Conservation (phyloP, 37 sponge, comb jelly and placozoan genomes). For the Dysidea cf. avara region DNA sequence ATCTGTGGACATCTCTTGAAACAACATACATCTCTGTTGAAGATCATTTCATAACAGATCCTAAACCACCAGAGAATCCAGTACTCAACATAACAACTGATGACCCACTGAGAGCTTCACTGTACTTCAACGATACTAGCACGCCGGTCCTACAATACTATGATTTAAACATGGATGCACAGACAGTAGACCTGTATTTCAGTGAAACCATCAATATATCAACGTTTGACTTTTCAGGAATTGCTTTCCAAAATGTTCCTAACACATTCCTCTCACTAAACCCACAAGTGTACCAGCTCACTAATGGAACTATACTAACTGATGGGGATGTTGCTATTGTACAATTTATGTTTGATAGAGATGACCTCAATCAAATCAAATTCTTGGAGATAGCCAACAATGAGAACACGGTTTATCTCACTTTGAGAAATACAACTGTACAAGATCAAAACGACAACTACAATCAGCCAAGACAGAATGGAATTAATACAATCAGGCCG, state of each 20-base stretch:
- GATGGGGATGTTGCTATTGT: constrained; percentile 49
- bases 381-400: constrained; percentile 65
- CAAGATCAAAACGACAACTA: constrained; percentile 75
- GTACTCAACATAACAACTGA: constrained; percentile 38
- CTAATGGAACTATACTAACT: constrained; percentile 51
- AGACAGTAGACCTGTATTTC: constrained; percentile 69
- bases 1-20: constrained; percentile 65
- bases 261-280: constrained; percentile 44
- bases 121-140: constrained; percentile 59
- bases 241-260: constrained; percentile 65
- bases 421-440: constrained; percentile 55
- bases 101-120: constrained; percentile 33
- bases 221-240: constrained; percentile 46
- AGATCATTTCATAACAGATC: constrained; percentile 67
- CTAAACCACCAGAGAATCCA: constrained; percentile 42
- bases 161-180: constrained; percentile 79
- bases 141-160: constrained; percentile 59
- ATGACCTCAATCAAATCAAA: constrained; percentile 78
- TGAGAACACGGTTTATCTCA: constrained; percentile 35
- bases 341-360: constrained; percentile 44
- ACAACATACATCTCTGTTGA: constrained; percentile 69
- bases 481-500: constrained; percentile 43
- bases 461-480: constrained; percentile 53
- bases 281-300: constrained; percentile 43
- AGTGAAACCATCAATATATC: constrained; percentile 83